Conservation (phyloP, 2,888 invertebrate species). For the Nemotelus pantherinus region DNA sequence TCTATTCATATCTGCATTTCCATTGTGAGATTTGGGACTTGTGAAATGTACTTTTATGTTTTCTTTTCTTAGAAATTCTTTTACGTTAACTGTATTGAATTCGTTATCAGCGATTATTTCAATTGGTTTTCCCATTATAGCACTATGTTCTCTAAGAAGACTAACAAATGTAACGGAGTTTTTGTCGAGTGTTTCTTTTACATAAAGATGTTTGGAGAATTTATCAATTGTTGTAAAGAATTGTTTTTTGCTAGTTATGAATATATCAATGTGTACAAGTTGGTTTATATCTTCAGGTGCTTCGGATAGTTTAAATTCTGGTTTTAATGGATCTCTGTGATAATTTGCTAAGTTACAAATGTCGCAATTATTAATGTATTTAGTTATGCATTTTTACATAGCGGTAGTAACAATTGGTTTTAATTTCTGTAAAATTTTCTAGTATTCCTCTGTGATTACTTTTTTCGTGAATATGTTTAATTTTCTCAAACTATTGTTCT, state of each 20-base stretch:
- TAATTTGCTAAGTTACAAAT: too few species aligned
- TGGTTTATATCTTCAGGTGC: too few species aligned
- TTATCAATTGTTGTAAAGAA: neutral
- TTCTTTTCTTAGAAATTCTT: neutral
- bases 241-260: neutral
- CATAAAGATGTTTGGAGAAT: too few species aligned
- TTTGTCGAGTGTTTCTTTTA: neutral
- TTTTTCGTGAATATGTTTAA: neutral
- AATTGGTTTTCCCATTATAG: neutral
- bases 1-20: neutral
- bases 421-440: neutral
- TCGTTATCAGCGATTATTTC: neutral
- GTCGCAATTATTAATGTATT: neutral
- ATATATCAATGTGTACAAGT: neutral
- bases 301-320: too few species aligned
- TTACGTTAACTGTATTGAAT: neutral
- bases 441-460: neutral
- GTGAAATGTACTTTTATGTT: neutral
- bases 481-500: neutral
- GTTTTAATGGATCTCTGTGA: too few species aligned
- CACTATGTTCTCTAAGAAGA: neutral
- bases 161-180: neutral
- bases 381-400: neutral
- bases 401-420: neutral
- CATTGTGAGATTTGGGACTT: neutral